Percentiles rank a stretch among this genome's conserved stretches.
These are phyloP conservation scores for Terrapene triunguis DNA, from an alignment of 2,113 vertebrate genomes.

Conservation along the genomic window DNA sequence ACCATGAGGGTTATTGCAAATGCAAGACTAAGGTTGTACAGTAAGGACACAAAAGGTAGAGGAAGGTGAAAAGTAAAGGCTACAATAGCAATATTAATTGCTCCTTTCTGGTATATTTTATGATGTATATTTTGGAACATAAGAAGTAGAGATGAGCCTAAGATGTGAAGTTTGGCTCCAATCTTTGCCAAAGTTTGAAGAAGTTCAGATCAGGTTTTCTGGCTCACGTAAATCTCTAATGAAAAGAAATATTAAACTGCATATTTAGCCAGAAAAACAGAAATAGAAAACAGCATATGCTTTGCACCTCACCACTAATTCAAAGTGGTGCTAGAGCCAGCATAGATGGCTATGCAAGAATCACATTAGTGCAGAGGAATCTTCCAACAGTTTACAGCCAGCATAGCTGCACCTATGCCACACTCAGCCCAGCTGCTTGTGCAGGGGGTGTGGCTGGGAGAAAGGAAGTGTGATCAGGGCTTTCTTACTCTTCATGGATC, in stretches of 20 bases:
- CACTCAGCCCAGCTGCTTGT: neutral
- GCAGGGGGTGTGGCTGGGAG: neutral
- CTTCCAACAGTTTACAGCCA: neutral
- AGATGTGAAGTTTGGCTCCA: neutral
- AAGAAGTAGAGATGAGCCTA: neutral
- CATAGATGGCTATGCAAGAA: neutral
- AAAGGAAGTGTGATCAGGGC: neutral
- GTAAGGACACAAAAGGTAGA: neutral
- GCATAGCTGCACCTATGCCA: neutral
- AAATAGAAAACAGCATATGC: slow-evolving; percentile 19
- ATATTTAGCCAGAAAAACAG: neutral
- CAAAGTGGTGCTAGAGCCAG: neutral
- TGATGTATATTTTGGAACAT: neutral
- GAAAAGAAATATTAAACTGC: neutral
- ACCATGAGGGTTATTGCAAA: neutral
- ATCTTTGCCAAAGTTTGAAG: slow-evolving; percentile 18
- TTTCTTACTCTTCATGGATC: neutral
- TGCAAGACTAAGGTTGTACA: neutral
- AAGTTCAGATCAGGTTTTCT: slow-evolving; percentile 1
- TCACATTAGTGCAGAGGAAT: neutral
- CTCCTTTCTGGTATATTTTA: neutral
- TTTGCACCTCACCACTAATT: neutral
- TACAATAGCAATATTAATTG: neutral
- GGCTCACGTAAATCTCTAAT: neutral
- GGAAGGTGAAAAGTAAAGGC: neutral